Evolutionary conservation across 30 jellyfish, hydroid and myxozoan species (phyloP).

Genomic region (Hydractinia echinata): DNA sequence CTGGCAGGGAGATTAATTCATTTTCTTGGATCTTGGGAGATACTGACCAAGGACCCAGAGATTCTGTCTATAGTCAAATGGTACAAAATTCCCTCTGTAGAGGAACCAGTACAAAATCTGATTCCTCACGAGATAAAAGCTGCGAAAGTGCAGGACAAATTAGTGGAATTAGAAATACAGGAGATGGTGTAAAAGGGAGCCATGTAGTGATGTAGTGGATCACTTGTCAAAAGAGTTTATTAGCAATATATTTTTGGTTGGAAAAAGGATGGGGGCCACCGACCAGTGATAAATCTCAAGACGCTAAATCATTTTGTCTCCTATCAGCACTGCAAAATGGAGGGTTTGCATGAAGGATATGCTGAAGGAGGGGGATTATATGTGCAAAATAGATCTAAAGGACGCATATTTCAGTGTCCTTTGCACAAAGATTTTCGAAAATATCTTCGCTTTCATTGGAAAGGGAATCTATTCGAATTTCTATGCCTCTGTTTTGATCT

Average conservation of each 20-base stretch:
- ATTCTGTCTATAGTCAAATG: no score
- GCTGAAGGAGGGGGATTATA: background rate
- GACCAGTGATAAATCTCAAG: slow-evolving; percentile 1
- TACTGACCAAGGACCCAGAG: no score
- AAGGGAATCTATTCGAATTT: background rate
- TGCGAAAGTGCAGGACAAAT: background rate
- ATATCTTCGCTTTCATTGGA: background rate
- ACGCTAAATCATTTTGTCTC: background rate
- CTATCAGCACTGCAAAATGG: slow-evolving; percentile 19
- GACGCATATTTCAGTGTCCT: slow-evolving; percentile 14
- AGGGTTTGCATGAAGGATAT: background rate
- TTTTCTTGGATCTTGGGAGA: no score
- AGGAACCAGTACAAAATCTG: no score
- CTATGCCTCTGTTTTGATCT: background rate
- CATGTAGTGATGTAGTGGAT: background rate
- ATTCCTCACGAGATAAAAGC: no score
- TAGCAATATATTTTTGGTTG: background rate
- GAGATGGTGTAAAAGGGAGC: background rate
- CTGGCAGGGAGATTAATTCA: no score
- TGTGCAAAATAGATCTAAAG: slow-evolving; percentile 16
- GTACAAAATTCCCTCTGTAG: no score
- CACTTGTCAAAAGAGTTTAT: background rate
- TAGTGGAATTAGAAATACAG: background rate
- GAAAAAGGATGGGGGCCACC: background rate
- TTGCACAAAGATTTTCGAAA: background rate